These are phyloP conservation scores for Acanthosoma haemorrhoidale DNA, from an alignment of 2,888 invertebrate genomes.

Conservation along the genomic window DNA sequence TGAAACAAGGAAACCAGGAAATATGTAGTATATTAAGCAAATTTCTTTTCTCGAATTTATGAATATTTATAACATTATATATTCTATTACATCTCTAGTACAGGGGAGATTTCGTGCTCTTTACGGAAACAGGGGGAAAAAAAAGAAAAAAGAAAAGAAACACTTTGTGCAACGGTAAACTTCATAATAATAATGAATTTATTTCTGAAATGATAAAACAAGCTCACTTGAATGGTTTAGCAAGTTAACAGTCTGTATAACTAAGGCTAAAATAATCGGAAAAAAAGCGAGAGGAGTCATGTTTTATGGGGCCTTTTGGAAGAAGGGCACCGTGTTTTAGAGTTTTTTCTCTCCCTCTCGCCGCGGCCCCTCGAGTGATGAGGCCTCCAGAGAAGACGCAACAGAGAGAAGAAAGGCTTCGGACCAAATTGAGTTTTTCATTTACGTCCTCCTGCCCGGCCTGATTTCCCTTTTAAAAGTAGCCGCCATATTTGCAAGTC, in stretches of 20 bases:
- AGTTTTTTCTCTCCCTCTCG: background rate
- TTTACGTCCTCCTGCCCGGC: background rate
- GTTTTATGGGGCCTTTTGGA: background rate
- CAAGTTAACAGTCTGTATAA: background rate
- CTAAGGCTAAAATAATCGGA: background rate
- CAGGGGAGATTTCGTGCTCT: no score
- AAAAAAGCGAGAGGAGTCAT: background rate
- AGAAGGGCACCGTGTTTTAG: background rate
- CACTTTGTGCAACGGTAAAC: no score
- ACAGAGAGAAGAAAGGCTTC: background rate
- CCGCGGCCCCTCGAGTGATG: background rate
- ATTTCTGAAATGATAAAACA: background rate
- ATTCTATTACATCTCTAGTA: no score
- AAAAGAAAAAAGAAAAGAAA: no score
- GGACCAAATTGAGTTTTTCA: slow-evolving; percentile 15
- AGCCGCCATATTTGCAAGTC: slow-evolving; percentile 19
- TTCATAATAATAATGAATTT: background rate
- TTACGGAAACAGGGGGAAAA: no score
- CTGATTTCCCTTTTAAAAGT: slow-evolving; percentile 22
- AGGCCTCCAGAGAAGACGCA: background rate
- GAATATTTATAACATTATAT: no score
- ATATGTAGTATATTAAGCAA: no score
- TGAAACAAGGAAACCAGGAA: no score
- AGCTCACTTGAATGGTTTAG: background rate
- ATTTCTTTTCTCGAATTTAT: no score